A percentile compares a stretch with the other conserved stretches of the same genome.
phyloP scores from a whole-genome alignment of 2,888 invertebrate genomes.

The Pecten maximus region DNA sequence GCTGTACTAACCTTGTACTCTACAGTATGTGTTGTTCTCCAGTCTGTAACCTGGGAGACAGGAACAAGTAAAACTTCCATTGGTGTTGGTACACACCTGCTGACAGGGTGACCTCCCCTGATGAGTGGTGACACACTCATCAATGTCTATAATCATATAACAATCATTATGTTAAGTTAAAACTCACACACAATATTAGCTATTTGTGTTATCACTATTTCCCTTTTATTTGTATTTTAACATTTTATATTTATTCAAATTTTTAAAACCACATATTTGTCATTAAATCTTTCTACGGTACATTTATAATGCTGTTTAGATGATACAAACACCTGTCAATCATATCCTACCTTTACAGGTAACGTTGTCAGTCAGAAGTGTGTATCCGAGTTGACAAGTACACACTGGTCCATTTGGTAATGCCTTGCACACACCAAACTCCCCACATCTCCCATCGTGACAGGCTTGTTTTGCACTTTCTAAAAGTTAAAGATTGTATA shows the following conservation, averaged over 20 bases:
- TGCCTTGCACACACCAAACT: constrained; percentile 34
- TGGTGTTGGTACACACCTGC: not conserved
- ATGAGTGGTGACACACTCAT: not conserved
- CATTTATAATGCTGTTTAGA: too few species aligned
- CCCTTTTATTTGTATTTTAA: too few species aligned
- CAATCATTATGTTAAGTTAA: not conserved
- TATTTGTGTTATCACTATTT: too few species aligned
- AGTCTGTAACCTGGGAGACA: not conserved
- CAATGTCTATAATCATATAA: not conserved
- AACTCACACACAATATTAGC: too few species aligned
- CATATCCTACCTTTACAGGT: not conserved
- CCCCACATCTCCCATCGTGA: not conserved
- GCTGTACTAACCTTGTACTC: not conserved
- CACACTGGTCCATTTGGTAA: constrained; percentile 41
- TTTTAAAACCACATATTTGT: too few species aligned
- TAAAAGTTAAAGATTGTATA: not conserved
- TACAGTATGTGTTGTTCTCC: not conserved
- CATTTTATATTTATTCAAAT: too few species aligned
- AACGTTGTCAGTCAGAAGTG: not conserved
- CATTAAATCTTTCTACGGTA: too few species aligned
- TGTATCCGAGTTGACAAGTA: constrained; percentile 38
- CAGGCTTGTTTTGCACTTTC: not conserved
- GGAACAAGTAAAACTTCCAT: not conserved
- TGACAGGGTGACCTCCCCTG: not conserved
- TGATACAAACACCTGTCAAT: too few species aligned